These are phyloP conservation scores for Caenorhabditis becei DNA, from an alignment of 2,888 invertebrate species.

Conservation along the genomic window DNA sequence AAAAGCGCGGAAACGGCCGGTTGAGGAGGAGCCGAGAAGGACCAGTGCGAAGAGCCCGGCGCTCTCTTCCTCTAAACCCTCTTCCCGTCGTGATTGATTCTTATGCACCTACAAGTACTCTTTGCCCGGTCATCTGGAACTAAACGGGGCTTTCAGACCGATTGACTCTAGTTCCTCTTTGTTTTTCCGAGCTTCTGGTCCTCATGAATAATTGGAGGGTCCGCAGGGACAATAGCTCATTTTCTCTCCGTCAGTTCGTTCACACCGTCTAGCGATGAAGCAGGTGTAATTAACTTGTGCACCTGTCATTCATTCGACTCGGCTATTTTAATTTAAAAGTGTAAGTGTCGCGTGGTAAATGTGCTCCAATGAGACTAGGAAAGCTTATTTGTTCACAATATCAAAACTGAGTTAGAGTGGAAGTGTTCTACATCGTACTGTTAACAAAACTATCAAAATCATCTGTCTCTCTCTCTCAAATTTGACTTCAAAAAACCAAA, in stretches of 20 bases:
- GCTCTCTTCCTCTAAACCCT: conserved; percentile 7
- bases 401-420: no score
- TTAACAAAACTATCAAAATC: no score
- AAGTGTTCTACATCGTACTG: no score
- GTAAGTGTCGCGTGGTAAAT: not conserved
- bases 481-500: no score
- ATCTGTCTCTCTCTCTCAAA: no score
- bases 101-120: conserved; percentile 2
- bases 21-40: not conserved
- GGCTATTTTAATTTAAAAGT: conserved; percentile 7
- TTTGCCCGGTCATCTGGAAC: not conserved
- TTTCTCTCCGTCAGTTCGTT: not conserved
- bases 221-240: not conserved
- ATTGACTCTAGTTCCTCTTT: not conserved
- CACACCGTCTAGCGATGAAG: not conserved
- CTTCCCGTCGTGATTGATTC: conserved; percentile 9
- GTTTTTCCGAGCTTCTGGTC: not conserved
- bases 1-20: not conserved
- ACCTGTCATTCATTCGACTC: conserved; percentile 1
- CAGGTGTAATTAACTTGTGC: not conserved
- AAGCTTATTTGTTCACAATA: no score
- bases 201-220: not conserved
- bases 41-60: conserved; percentile 9
- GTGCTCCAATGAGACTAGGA: not conserved
- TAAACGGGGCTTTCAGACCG: not conserved